Percentiles rank a stretch among this genome's conserved stretches.
Evolutionary conservation across 2,888 invertebrate species (phyloP).

Genomic region (Clunio marinus): DNA sequence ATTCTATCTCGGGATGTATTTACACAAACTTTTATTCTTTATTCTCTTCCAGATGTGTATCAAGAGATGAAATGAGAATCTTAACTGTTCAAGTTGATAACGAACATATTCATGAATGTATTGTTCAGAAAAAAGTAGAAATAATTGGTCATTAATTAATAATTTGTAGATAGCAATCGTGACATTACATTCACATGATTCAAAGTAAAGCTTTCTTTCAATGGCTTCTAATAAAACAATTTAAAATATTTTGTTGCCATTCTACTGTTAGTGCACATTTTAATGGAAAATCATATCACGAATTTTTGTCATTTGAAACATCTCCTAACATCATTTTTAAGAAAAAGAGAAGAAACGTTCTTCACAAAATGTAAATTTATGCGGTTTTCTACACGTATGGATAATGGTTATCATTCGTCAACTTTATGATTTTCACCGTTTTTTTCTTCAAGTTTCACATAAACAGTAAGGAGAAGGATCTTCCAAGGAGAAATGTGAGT

Average conservation of each 20-base stretch:
- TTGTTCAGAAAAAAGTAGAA: too few species aligned
- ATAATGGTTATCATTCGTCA: slow-evolving; percentile 38
- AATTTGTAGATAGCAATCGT: too few species aligned
- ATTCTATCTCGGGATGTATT: background rate
- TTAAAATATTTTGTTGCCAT: background rate
- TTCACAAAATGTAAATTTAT: slow-evolving; percentile 18
- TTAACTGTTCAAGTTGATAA: background rate
- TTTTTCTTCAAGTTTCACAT: background rate
- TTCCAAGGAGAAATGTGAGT: too few species aligned
- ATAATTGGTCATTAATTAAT: too few species aligned
- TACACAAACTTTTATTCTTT: background rate
- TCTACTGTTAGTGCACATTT: background rate
- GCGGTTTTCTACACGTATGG: slow-evolving; percentile 30
- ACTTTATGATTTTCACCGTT: slow-evolving; percentile 24
- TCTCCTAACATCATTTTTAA: background rate
- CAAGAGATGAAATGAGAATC: background rate
- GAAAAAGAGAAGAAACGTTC: background rate
- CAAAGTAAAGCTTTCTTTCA: background rate
- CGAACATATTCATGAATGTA: background rate
- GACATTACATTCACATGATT: background rate
- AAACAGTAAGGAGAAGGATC: background rate
- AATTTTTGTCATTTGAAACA: slow-evolving; percentile 30
- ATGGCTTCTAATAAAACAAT: background rate
- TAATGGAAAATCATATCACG: slow-evolving; percentile 38
- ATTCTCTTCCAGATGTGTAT: background rate